Evolutionary conservation across 2,113 vertebrate genomes (phyloP), one percentile per base, ranked within the genome.

Genomic region (Vulpes vulpes): DNA sequence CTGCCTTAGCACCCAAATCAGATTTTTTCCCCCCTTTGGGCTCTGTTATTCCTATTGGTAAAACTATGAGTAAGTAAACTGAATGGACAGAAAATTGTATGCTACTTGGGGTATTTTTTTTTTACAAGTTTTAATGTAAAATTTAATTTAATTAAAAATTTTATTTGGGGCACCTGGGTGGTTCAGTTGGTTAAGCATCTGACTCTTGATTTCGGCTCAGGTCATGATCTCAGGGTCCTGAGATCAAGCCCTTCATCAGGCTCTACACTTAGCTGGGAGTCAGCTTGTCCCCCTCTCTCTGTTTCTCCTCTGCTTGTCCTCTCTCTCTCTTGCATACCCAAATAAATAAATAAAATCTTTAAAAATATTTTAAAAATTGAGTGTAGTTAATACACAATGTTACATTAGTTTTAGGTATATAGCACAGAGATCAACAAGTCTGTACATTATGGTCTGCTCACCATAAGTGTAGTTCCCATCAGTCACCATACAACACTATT

Each of bases 41-140:
- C 11, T 60, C 43, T 90, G 19, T 43, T 59, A 62, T 81, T 94
- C 19, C 57, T 82, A 38, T 43, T 86, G 30, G 8, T 89, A 43
- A 86, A 88, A 55, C 27, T 95, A 86, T 88, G 76, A 69, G 53
- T 69, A 81, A 62, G 84, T 73, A 57, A 64, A 74, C 55, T 88
- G 8, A 80, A 53, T 88, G 25, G 16, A 85, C 11, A 88, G 80
- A 95, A 43, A 87, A 82, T 78, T 85, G 11, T 53, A 53, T 8
- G 23, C 17, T 38, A 83, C 43, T 11, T 32, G 22, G 38, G 73
- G 38, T 74, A 49, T n/a, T n/a, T 43, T 43, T 43, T 43, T 43
- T 74, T 49, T 74, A 74, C 11, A 25, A 25, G 23, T 14, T 49
- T 74, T 25, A 74, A 74, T 74, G 2, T 25, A 74, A 74, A 74